Evolutionary conservation across 2,888 invertebrate genomes (phyloP), one percentile per base, ranked within the genome.

Genomic region (Monopis laevigella): DNA sequence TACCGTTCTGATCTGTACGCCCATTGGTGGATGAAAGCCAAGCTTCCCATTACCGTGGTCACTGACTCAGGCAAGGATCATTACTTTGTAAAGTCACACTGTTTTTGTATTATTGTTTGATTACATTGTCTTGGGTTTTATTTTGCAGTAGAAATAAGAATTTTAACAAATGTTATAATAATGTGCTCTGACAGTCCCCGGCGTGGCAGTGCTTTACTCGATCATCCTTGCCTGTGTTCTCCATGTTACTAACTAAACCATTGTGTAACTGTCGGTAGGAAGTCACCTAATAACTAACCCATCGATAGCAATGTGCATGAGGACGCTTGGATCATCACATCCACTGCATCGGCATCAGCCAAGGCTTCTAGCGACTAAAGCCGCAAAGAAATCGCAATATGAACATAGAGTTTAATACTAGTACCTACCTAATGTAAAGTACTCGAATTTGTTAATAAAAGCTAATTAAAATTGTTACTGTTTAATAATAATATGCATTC

Each of bases 11-110:
- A 92, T 58, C 82, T 93, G 70, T 93, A 93, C 70, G 93, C 92
- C 48, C 93, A 93, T 80, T 93, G 93, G 93, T 93, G 93, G 92
- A 88, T 93, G 82, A 93, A 93, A 84, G 91, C 90, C 62, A 88
- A 89, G 61, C 83, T 92, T 62, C 90, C 90, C 49, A 84, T 82
- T 51, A 82, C 80, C 55, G 84, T 86, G 69, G 75, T 81, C 78
- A 75, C 66, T 71, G 75, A 80, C 78, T 78, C 82, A 64, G 85
- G 82, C 68, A 83, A 86, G 70, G 75, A 86, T 64, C 66, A 82
- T 61, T 83, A 67, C 68, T 77, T 78, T 78, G 78, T 78, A 75
- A 78, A 78, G 69, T 61, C n/a, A n/a, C n/a, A n/a, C n/a, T n/a
- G n/a, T n/a, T n/a, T n/a, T n/a, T 77, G 75, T 66, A 68, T 75